Conservation (phyloP, 2,888 invertebrate species). For the Tetranychus truncatus region DNA sequence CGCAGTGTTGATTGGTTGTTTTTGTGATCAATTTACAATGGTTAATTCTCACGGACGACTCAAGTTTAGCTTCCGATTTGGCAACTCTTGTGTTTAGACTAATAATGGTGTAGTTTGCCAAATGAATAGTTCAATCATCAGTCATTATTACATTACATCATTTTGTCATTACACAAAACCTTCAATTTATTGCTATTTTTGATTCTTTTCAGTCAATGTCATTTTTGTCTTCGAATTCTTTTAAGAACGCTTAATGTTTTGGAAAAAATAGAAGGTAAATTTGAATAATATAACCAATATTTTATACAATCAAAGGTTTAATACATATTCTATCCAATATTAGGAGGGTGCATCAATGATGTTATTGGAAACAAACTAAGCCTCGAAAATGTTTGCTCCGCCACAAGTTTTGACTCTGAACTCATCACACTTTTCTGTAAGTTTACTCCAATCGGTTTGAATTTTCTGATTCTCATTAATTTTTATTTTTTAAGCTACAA, state of each 20-base stretch:
- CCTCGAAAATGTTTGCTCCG: conserved; percentile 54
- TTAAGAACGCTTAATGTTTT: conserved; percentile 70
- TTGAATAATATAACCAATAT: not conserved
- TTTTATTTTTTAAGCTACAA: conserved; percentile 42
- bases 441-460: conserved; percentile 6
- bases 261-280: conserved; percentile 65
- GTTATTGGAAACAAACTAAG: conserved; percentile 44
- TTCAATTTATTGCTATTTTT: conserved; percentile 1
- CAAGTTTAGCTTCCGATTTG: not conserved
- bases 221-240: conserved; percentile 62
- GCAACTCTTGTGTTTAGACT: not conserved
- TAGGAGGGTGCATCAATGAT: conserved; percentile 55
- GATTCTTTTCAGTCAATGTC: conserved; percentile 39
- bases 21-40: not conserved
- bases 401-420: conserved; percentile 56
- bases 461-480: not conserved
- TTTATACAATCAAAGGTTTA: conserved; percentile 1
- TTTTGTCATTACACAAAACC: not conserved
- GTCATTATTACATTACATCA: not conserved
- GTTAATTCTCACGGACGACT: not conserved
- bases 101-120: not conserved
- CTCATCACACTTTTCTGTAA: conserved; percentile 55
- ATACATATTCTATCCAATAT: conserved; percentile 27
- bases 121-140: not conserved
- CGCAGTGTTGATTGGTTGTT: not conserved